Base-by-base conservation (phyloP, 2,113 vertebrate species). In the Pica pica region DNA sequence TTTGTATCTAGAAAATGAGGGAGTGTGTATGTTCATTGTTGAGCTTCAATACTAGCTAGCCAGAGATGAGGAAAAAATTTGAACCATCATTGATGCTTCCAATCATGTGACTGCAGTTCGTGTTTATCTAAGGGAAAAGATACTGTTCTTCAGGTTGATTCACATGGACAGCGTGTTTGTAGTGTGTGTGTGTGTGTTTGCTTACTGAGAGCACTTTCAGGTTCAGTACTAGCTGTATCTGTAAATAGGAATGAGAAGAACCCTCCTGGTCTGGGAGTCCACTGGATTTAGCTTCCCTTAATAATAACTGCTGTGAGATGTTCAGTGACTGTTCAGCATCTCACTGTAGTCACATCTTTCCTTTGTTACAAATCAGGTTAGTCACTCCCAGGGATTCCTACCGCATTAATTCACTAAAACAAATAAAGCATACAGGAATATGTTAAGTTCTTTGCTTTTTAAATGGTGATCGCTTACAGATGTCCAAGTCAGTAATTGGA, bases 291-390 rank as follows among this genome's bases (percentile, higher is more conserved):
- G 6, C 8, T 76, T 65, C 39, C 17, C 27, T 67, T 33, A 69
- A 28, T 19, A 59, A 44, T 12, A 85, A 65, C 5, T 0, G 0
- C 23, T 33, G 8, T 1, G 10, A 81, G 30, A 65, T 33, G 2
- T n/a, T 65, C 14, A 57, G 21, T 47, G 11, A 21, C 50, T 33
- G 5, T 28, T 60, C 41, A 31, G 10, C 35, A 21, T 80, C 10
- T 39, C 9, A 5, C 20, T 74, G 31, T 13, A 24, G 19, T 61
- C 35, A 52, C 19, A 30, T 88, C 7, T 28, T 70, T 50, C 19
- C 3, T 80, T 80, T 59, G 16, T 21, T 57, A 28, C 16, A 65
- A 16, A 53, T n/a, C 4, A 56, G 23, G 20, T 83, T 69, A 56
- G 14, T 31, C 6, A 16, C 17, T 80, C 23, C 10, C 21, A 24